phyloP scores from a whole-genome alignment of 2,797 vertebrate genomes.

The Crocidura indochinensis region DNA sequence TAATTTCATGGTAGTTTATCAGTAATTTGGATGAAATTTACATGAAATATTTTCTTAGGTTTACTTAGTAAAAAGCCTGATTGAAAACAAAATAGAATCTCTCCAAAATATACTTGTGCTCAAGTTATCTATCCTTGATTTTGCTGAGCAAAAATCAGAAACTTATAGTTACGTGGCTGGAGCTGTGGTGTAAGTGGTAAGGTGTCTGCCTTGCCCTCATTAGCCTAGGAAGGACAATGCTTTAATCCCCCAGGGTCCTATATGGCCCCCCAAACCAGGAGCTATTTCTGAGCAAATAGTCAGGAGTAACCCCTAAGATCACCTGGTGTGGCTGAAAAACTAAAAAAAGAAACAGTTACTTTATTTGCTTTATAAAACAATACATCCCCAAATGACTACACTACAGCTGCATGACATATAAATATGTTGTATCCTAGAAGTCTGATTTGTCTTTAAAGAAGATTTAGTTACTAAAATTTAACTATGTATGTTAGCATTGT shows the following conservation, averaged over 20 bases:
- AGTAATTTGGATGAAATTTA: slow-evolving; percentile 19
- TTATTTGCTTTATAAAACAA: slow-evolving; percentile 50
- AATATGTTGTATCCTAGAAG: slow-evolving; percentile 19
- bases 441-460: slow-evolving; percentile 33
- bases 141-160: slow-evolving; percentile 6
- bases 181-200: too few relatives aligned
- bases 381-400: slow-evolving; percentile 9
- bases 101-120: neutral
- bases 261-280: too few relatives aligned
- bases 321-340: too few relatives aligned
- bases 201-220: too few relatives aligned
- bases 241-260: too few relatives aligned
- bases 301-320: too few relatives aligned
- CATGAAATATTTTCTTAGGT: neutral
- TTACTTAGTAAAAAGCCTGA: neutral
- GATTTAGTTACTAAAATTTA: slow-evolving; percentile 30
- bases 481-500: neutral
- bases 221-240: too few relatives aligned
- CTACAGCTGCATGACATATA: neutral
- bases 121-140: neutral
- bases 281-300: too few relatives aligned
- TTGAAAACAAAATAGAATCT: neutral
- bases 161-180: neutral
- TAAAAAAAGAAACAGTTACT: neutral
- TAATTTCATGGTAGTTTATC: neutral